Evolutionary conservation across 2,113 vertebrate species (phyloP), one percentile per base, ranked within the genome.

Genomic region (Tragelaphus scriptus): DNA sequence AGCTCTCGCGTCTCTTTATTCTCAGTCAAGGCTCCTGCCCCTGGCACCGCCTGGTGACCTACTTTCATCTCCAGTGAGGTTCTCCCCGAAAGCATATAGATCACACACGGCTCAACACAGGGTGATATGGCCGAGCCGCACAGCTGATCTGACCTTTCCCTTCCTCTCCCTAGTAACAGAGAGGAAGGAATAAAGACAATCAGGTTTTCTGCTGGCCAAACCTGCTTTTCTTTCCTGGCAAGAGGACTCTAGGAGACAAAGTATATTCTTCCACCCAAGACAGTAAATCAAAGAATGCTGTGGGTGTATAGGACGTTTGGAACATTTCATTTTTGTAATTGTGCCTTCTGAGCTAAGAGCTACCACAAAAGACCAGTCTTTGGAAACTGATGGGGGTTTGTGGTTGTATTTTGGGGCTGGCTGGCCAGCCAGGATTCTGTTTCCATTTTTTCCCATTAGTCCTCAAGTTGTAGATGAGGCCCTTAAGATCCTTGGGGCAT

Each of bases 271-370:
- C 98, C 85, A 97, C 96, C 79, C 82, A 92, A 98, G 97, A 97
- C 91, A 96, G 97, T 94, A 97, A 98, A 97, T 97, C 95, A 94
- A 98, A 97, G 97, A 97, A 98, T 97, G 96, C 1, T 86, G 96
- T 97, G 96, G 97, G 96, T 95, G 88, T 92, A 58, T 0, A 93
- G 96, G 75, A 91, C 19, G 14, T 49, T 96, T 49, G 28, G 90
- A 97, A 95, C 91, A 71, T 96, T 98, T 97, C 95, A 77, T 95
- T 90, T 97, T 90, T 96, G 77, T 91, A 97, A 94, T 94, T 92
- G 87, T 94, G 89, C 58, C 68, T 92, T 97, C 94, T 93, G 93
- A 98, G 93, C 51, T 87, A 77, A 88, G n/a, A 96, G 80, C 26
- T 85, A 96, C 91, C 97, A 97, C 94, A 91, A 94, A 97, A 97